phyloP scores from a whole-genome alignment of 2,797 vertebrate genomes.

The Psittacula echo region DNA sequence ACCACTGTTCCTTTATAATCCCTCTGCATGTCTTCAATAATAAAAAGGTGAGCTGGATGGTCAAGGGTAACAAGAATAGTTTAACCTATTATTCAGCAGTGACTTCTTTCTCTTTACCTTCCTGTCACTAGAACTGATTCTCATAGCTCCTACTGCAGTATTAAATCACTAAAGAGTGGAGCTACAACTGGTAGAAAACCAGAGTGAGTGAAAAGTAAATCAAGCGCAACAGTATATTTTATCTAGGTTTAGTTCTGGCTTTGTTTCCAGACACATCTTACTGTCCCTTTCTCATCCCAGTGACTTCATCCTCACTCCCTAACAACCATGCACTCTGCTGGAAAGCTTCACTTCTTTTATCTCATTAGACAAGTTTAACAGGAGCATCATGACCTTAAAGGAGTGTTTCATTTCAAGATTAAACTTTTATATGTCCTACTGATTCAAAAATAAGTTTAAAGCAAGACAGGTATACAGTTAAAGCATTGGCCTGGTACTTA shows the following conservation, averaged over 20 bases:
- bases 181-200: not conserved
- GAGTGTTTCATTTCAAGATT: slow-evolving; percentile 21
- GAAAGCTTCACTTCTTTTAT: slow-evolving; percentile 26
- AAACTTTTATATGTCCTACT: not conserved
- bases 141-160: not conserved
- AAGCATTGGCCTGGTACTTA: not conserved
- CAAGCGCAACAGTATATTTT: not conserved
- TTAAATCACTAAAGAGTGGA: not conserved
- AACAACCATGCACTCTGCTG: not conserved
- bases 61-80: not conserved
- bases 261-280: not conserved
- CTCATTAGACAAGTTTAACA: slow-evolving; percentile 19
- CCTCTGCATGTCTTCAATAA: not conserved
- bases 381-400: slow-evolving; percentile 32
- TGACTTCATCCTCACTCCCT: slow-evolving; percentile 25
- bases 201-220: not conserved
- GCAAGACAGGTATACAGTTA: not conserved
- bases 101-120: not conserved
- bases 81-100: not conserved
- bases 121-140: not conserved
- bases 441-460: not conserved
- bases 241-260: not conserved
- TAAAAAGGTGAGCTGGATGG: not conserved
- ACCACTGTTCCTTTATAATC: not conserved
- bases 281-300: not conserved